A percentile compares a stretch with the other conserved stretches of the same genome.
Evolutionary conservation across 2,797 vertebrate species (phyloP).

Genomic region (Centroberyx gerrardi): DNA sequence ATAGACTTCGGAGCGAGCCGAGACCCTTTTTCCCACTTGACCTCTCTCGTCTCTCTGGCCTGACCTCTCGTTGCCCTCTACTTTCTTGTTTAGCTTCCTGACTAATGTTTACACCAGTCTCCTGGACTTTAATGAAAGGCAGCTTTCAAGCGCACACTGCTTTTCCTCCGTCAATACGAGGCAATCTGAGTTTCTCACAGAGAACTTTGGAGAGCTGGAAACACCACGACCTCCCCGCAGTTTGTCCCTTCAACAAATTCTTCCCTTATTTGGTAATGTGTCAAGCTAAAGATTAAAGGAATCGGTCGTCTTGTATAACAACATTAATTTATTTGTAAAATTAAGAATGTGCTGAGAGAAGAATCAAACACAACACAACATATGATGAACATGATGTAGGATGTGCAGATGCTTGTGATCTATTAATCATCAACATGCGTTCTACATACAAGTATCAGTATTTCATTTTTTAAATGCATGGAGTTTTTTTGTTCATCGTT

Average conservation of each 20-base stretch:
- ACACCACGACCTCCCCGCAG: constrained; percentile 4
- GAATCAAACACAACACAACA: background rate
- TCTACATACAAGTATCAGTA: background rate
- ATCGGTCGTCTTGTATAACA: background rate
- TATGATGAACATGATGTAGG: background rate
- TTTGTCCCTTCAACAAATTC: constrained; percentile 23
- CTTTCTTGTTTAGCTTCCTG: constrained; percentile 55
- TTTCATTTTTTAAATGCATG: background rate
- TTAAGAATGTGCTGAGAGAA: background rate
- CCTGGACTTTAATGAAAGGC: constrained; percentile 60
- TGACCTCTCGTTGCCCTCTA: constrained; percentile 49
- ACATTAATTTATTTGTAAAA: background rate
- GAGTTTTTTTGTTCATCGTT: background rate
- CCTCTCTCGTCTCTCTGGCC: constrained; percentile 47
- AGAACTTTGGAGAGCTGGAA: constrained; percentile 10
- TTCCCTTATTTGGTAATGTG: background rate
- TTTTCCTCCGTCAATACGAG: constrained; percentile 43
- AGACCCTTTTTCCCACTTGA: constrained; percentile 46
- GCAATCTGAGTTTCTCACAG: constrained; percentile 8
- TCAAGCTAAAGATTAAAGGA: background rate
- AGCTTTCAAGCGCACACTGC: constrained; percentile 49
- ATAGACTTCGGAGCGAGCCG: constrained; percentile 11
- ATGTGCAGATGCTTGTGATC: background rate
- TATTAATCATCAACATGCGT: background rate
- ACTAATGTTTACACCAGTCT: constrained; percentile 59